These are phyloP conservation scores for Rhabdomys dilectus DNA, from an alignment of 2,113 vertebrate genomes.

Conservation along the genomic window DNA sequence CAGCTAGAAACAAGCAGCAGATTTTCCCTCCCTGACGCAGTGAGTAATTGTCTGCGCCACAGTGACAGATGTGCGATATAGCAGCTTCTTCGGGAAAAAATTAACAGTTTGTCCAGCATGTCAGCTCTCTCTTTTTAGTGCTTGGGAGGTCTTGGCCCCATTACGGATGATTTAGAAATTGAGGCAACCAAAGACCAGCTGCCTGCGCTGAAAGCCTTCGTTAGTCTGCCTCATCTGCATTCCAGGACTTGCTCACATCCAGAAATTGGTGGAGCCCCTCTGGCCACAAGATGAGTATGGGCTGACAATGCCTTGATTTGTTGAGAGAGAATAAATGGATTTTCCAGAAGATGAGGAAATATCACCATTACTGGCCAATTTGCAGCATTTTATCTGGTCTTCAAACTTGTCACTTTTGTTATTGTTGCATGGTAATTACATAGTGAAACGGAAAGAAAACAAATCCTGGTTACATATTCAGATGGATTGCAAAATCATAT, in stretches of 20 bases:
- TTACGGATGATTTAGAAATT: constrained; percentile 99
- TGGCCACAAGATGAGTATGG: constrained; percentile 94
- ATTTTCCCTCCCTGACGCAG: constrained; percentile 81
- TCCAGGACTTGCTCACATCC: constrained; percentile 89
- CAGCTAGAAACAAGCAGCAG: constrained; percentile 84
- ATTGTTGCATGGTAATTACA: constrained; percentile 99
- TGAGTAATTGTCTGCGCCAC: constrained; percentile 92
- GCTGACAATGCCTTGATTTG: constrained; percentile 99
- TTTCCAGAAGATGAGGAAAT: constrained; percentile 99
- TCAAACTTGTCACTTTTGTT: constrained; percentile 99
- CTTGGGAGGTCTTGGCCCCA: constrained; percentile 98
- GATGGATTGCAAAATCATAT: constrained; percentile 94
- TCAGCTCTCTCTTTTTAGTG: constrained; percentile 97
- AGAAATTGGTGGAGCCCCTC: constrained; percentile 93
- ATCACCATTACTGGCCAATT: constrained; percentile 99
- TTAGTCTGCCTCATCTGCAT: constrained; percentile 94
- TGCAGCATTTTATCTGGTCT: constrained; percentile 99
- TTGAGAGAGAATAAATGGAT: constrained; percentile 99
- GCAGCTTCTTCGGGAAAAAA: constrained; percentile 95
- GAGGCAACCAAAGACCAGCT: constrained; percentile 91
- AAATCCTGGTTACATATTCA: constrained; percentile 92
- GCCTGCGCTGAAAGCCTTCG: constrained; percentile 89
- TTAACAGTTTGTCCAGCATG: constrained; percentile 98
- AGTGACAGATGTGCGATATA: constrained; percentile 98
- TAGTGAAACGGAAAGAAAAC: constrained; percentile 90